A percentile compares a stretch with the other conserved stretches of the same genome.
Evolutionary conservation across 2,113 vertebrate genomes (phyloP).

Genomic region (Dromiciops gliroides): DNA sequence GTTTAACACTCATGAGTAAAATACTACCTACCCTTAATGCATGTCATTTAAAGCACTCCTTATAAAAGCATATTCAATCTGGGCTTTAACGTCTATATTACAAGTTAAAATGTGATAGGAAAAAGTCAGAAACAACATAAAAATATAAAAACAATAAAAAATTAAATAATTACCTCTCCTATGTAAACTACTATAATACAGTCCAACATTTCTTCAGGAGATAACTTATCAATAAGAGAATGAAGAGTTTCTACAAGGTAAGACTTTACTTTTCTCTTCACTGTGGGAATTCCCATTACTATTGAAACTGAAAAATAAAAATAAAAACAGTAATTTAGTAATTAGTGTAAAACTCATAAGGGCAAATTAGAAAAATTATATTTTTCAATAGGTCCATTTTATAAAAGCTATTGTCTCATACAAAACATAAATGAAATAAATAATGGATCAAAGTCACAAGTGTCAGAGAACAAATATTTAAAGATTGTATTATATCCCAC

Average conservation of each 20-base stretch:
- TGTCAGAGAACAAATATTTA: conserved; percentile 58
- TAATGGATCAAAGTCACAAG: conserved; percentile 8
- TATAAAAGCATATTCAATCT: conserved; percentile 45
- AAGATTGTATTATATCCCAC: not conserved
- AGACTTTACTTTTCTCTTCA: conserved; percentile 98
- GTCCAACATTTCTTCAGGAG: conserved; percentile 95
- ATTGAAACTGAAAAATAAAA: conserved; percentile 92
- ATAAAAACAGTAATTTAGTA: conserved; percentile 69
- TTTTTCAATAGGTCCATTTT: conserved; percentile 39
- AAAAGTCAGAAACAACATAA: not conserved
- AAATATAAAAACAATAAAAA: conserved; percentile 35
- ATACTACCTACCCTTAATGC: conserved; percentile 2
- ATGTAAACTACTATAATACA: conserved; percentile 97
- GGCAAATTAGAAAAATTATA: conserved; percentile 39
- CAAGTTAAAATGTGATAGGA: not conserved
- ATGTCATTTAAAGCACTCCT: not conserved
- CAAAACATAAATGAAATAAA: not conserved
- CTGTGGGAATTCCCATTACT: conserved; percentile 99
- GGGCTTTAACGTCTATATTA: not conserved
- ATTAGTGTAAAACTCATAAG: conserved; percentile 54
- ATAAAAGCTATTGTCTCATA: not conserved
- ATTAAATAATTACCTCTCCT: conserved; percentile 91
- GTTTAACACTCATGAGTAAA: not conserved
- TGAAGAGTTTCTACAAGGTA: conserved; percentile 97
- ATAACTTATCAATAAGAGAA: conserved; percentile 96